Conservation (phyloP, 2,888 invertebrate genomes). For the Macropis europaea region DNA sequence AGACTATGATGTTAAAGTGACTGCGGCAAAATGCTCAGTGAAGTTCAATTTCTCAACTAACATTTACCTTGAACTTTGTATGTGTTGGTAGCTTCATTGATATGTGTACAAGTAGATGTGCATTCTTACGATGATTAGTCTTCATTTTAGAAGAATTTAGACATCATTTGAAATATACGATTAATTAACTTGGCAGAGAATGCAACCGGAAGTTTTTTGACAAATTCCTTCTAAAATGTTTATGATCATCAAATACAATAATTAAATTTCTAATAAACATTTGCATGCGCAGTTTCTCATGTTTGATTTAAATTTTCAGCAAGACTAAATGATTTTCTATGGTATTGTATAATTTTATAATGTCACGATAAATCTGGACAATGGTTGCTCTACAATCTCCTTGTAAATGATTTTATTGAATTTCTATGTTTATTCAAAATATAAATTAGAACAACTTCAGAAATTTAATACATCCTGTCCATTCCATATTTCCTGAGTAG, state of each 20-base stretch:
- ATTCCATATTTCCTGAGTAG: neutral
- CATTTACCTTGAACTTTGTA: conserved; percentile 10
- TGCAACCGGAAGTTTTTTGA: neutral
- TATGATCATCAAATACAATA: neutral
- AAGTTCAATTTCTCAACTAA: neutral
- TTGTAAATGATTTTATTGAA: neutral
- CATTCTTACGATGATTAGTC: neutral
- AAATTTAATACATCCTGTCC: conserved; percentile 3
- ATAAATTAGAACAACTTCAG: neutral
- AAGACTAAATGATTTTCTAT: neutral
- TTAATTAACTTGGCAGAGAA: neutral
- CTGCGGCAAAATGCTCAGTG: neutral
- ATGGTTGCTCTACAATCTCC: neutral
- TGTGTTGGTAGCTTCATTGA: neutral
- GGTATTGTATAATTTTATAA: neutral
- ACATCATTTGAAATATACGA: neutral
- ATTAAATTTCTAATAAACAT: neutral
- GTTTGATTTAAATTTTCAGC: neutral
- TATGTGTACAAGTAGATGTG: neutral
- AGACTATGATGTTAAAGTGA: neutral
- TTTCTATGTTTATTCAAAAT: neutral
- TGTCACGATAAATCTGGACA: neutral
- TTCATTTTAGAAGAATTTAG: neutral
- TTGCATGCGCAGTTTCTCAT: neutral
- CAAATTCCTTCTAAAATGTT: neutral